phyloP scores from a whole-genome alignment of 2,797 vertebrate species.

The Lepus oiostolus region DNA sequence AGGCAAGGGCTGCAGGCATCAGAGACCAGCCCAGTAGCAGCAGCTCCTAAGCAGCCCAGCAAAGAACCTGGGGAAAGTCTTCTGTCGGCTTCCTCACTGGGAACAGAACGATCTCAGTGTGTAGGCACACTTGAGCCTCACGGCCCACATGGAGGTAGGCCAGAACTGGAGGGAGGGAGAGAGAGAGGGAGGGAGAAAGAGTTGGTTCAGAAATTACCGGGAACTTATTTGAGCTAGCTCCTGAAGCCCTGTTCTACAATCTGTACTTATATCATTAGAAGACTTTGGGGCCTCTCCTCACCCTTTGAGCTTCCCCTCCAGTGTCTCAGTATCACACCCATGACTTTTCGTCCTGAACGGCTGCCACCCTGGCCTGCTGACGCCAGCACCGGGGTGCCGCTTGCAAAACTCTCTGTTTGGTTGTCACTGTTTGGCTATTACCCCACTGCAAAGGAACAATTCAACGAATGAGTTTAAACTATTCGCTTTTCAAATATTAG shows the following conservation, averaged over 20 bases:
- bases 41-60: not conserved
- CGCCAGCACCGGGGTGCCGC: constrained; percentile 50
- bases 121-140: not conserved
- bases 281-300: not conserved
- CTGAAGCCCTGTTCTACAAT: constrained; percentile 5
- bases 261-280: constrained; percentile 13
- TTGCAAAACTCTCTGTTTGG: constrained; percentile 81
- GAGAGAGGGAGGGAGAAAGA: no score
- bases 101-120: constrained; percentile 26
- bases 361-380: constrained; percentile 27
- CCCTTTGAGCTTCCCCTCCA: not conserved
- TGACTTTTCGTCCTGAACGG: constrained; percentile 56
- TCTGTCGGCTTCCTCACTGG: not conserved
- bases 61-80: not conserved
- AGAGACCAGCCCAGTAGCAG: not conserved
- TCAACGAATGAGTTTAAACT: constrained; percentile 84
- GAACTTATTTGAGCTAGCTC: not conserved
- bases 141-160: not conserved
- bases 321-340: not conserved
- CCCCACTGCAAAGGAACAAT: constrained; percentile 78
- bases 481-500: constrained; percentile 86
- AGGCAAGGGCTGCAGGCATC: not conserved
- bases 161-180: no score
- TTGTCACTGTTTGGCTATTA: constrained; percentile 80
- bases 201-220: not conserved